Percentiles rank a stretch among this genome's conserved stretches.
Conservation (phyloP, 2,888 invertebrate species). For the Vandiemenella viatica region DNA sequence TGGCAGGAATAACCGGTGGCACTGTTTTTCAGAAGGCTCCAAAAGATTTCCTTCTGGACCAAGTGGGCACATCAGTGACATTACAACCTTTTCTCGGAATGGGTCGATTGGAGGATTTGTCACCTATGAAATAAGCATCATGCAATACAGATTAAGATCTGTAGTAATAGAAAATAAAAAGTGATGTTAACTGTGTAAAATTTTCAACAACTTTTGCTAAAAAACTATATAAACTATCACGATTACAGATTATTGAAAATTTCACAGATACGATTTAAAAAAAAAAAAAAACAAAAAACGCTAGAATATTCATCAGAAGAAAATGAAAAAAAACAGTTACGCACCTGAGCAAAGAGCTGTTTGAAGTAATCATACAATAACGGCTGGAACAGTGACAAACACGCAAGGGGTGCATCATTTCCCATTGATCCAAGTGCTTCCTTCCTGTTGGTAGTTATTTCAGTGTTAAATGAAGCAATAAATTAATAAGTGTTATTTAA, state of each 20-base stretch:
- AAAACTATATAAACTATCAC: too few relatives aligned
- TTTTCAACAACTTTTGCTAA: too few relatives aligned
- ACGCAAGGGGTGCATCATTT: conserved; percentile 94
- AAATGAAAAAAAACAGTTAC: too few relatives aligned
- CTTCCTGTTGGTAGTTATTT: too few relatives aligned
- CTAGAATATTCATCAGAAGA: too few relatives aligned
- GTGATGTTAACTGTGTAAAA: too few relatives aligned
- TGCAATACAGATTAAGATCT: conserved; percentile 3
- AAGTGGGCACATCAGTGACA: conserved; percentile 93
- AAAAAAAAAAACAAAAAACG: too few relatives aligned
- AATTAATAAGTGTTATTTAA: too few relatives aligned
- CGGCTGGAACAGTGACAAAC: conserved; percentile 89
- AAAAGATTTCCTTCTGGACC: conserved; percentile 93
- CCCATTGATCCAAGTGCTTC: conserved; percentile 99
- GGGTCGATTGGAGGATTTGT: conserved; percentile 99
- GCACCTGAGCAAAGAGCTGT: conserved; percentile 90
- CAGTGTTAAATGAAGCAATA: too few relatives aligned
- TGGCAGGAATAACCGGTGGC: conserved; percentile 77
- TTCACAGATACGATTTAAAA: too few relatives aligned
- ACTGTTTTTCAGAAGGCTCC: conserved; percentile 73
- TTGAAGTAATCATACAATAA: conserved; percentile 95
- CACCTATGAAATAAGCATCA: conserved; percentile 35
- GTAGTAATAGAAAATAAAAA: too few relatives aligned
- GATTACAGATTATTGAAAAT: too few relatives aligned
- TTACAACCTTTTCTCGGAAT: conserved; percentile 95